A percentile compares a stretch with the other conserved stretches of the same genome.
Conservation (phyloP, 2,888 invertebrate genomes). For the Drosophila suboccidentalis region DNA sequence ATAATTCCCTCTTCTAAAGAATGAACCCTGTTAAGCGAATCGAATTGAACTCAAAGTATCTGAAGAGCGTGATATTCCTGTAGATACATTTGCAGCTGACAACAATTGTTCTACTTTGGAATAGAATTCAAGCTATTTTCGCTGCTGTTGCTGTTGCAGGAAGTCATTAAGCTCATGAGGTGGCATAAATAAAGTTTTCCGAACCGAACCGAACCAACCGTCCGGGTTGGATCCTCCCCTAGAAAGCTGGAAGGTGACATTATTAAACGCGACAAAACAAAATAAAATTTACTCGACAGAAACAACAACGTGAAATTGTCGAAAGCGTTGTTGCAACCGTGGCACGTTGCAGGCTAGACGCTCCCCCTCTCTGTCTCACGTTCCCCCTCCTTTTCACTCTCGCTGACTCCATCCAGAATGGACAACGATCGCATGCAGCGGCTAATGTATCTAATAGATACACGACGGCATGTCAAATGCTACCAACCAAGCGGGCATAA, state of each 20-base stretch:
- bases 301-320: conserved; percentile 63
- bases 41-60: not conserved
- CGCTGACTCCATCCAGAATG: not conserved
- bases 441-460: conserved; percentile 82
- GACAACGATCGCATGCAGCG: conserved; percentile 55
- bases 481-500: conserved; percentile 62
- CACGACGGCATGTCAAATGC: conserved; percentile 77
- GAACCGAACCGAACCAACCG: conserved; percentile 6
- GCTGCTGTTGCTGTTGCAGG: conserved; percentile 55
- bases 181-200: conserved; percentile 77
- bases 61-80: not conserved
- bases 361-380: not conserved
- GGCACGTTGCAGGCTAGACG: conserved; percentile 5
- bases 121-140: conserved; percentile 42
- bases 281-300: conserved; percentile 64
- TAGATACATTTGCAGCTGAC: conserved; percentile 41
- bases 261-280: conserved; percentile 72
- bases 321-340: conserved; percentile 18
- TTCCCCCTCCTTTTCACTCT: not conserved
- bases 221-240: conserved; percentile 15
- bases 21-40: not conserved
- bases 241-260: conserved; percentile 57
- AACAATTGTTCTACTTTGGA: conserved; percentile 58
- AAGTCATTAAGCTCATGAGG: conserved; percentile 77
- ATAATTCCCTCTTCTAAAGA: not conserved